Conservation (phyloP, 2,113 vertebrate genomes). For the Erinaceus europaeus region DNA sequence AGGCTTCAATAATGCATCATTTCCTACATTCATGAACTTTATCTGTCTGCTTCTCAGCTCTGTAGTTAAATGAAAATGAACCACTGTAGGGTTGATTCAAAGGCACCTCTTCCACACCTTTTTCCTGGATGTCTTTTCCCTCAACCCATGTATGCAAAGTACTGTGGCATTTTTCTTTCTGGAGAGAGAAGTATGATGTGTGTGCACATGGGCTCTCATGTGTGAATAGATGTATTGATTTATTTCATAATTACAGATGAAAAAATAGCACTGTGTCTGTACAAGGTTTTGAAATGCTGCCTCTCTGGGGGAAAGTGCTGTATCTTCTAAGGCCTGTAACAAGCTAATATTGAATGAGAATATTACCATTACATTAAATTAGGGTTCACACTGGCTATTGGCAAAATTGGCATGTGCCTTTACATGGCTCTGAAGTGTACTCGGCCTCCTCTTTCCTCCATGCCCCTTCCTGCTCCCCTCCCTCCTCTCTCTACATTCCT, state of each 20-base stretch:
- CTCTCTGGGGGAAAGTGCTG: conserved; percentile 28
- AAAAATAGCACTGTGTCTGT: conserved; percentile 28
- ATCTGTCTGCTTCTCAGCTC: conserved; percentile 63
- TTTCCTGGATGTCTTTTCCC: conserved; percentile 13
- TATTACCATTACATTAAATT: neutral
- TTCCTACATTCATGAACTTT: conserved; percentile 74
- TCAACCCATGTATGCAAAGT: neutral
- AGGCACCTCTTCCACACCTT: conserved; percentile 70
- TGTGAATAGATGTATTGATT: conserved; percentile 55
- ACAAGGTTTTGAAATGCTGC: conserved; percentile 18
- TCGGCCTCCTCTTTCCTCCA: neutral
- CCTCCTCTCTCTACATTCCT: no score
- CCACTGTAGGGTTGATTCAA: conserved; percentile 67
- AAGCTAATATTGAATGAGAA: conserved; percentile 12
- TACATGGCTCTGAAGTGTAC: neutral
- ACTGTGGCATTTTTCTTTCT: neutral
- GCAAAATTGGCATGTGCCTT: neutral
- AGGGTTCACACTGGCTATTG: neutral
- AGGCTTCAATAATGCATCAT: conserved; percentile 78
- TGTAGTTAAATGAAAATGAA: conserved; percentile 77
- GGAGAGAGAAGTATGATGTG: neutral
- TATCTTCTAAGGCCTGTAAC: neutral
- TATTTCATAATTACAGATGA: conserved; percentile 54
- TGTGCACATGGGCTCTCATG: neutral
- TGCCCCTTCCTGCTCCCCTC: no score